These are phyloP conservation scores for Acrobasis repandana DNA, from an alignment of 2,888 invertebrate genomes.

Conservation along the genomic window DNA sequence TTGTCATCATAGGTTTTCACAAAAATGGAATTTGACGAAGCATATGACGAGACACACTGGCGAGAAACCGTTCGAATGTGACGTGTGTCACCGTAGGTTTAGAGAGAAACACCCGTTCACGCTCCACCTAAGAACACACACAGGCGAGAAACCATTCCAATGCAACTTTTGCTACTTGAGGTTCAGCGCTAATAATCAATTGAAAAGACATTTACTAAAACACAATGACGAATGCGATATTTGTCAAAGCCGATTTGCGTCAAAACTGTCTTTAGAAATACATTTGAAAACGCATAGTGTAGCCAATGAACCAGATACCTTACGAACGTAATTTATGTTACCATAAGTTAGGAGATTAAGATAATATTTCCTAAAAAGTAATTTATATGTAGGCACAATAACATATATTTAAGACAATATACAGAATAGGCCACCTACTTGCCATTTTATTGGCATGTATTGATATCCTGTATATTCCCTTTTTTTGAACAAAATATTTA, in stretches of 20 bases:
- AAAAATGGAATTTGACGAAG: constrained; percentile 13
- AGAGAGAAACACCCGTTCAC: constrained; percentile 12
- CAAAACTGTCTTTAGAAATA: constrained; percentile 10
- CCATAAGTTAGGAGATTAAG: too few relatives aligned
- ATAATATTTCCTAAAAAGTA: too few relatives aligned
- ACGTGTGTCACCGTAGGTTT: constrained; percentile 13
- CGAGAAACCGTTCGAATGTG: constrained; percentile 12
- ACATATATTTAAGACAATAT: too few relatives aligned
- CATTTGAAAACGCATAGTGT: constrained; percentile 15
- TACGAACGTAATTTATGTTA: not conserved
- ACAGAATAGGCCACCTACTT: too few relatives aligned
- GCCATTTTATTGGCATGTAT: too few relatives aligned
- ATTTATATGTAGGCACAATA: too few relatives aligned
- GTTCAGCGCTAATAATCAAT: constrained; percentile 8
- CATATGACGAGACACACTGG: constrained; percentile 9
- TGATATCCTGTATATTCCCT: too few relatives aligned
- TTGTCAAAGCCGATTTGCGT: constrained; percentile 13
- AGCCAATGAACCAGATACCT: not conserved
- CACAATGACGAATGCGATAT: constrained; percentile 14
- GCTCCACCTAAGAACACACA: constrained; percentile 18
- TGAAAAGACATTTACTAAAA: constrained; percentile 10
- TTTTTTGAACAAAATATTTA: too few relatives aligned
- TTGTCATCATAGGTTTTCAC: constrained; percentile 7
- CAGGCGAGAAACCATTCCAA: constrained; percentile 25
- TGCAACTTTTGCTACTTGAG: constrained; percentile 13